Conservation (phyloP, 1,140 invertebrate genomes). For the Diorhabda carinulata region DNA sequence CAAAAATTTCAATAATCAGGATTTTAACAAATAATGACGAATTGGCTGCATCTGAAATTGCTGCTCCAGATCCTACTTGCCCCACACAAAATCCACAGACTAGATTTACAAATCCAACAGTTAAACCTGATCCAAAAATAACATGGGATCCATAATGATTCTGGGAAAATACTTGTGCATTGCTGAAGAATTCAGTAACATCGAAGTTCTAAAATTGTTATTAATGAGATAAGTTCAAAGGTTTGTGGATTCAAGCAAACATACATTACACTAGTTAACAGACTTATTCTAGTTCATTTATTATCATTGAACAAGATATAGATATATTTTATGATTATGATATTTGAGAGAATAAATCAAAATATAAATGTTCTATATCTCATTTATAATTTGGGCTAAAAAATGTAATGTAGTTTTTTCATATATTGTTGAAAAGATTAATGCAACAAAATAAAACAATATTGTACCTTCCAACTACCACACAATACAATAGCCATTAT, state of each 20-base stretch:
- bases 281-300: background rate
- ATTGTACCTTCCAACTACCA: slow-evolving; percentile 24
- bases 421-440: no score
- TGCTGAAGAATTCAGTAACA: slow-evolving; percentile 14
- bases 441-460: no score
- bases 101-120: slow-evolving; percentile 81
- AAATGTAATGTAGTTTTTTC: no score
- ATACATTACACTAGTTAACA: background rate
- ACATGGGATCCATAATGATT: slow-evolving; percentile 68
- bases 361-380: no score
- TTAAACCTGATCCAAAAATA: slow-evolving; percentile 82
- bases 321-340: no score
- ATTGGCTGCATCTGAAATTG: slow-evolving; percentile 85
- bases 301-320: no score
- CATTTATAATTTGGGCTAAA: no score
- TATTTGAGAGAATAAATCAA: no score
- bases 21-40: slow-evolving; percentile 87
- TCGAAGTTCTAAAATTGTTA: slow-evolving; percentile 32
- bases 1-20: slow-evolving; percentile 90
- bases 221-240: background rate
- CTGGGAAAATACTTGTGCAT: slow-evolving; percentile 32
- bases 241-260: background rate
- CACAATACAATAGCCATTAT: slow-evolving; percentile 85
- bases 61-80: slow-evolving; percentile 84
- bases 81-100: slow-evolving; percentile 86